phyloP scores from a whole-genome alignment of 2,113 vertebrate genomes.

The Ictidomys tridecemlineatus region DNA sequence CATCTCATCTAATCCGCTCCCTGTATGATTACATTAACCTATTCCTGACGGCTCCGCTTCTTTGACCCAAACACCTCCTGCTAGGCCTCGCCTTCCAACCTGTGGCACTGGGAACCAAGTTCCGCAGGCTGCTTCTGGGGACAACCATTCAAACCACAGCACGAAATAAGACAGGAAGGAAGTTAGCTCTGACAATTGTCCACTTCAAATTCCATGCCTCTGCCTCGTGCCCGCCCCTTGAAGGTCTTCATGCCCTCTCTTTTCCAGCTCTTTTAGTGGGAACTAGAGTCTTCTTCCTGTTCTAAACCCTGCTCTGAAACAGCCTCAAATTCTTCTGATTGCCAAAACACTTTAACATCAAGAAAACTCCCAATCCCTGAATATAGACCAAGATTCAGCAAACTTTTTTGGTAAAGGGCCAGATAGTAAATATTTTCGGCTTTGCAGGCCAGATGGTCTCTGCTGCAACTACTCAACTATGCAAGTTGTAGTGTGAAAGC shows the following conservation, averaged over 20 bases:
- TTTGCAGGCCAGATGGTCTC: slow-evolving; percentile 39
- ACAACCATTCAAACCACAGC: not conserved
- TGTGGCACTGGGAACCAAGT: not conserved
- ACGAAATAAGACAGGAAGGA: not conserved
- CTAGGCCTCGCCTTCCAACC: not conserved
- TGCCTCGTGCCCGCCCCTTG: accelerated
- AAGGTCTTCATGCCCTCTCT: not conserved
- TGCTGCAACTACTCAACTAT: slow-evolving; percentile 31
- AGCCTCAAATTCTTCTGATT: slow-evolving; percentile 47
- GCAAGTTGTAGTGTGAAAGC: slow-evolving; percentile 44
- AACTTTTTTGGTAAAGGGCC: slow-evolving; percentile 46
- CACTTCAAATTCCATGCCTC: not conserved
- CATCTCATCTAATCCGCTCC: not conserved
- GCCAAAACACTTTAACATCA: slow-evolving; percentile 58
- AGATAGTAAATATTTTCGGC: slow-evolving; percentile 66
- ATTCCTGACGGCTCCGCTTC: not conserved
- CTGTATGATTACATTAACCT: not conserved
- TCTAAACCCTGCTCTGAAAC: slow-evolving; percentile 17
- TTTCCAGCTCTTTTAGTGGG: not conserved
- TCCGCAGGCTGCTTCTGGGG: not conserved
- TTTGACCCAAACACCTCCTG: not conserved
- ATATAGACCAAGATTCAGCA: slow-evolving; percentile 54
- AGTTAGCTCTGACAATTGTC: not conserved
- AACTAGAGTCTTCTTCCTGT: not conserved
- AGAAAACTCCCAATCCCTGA: slow-evolving; percentile 54